Conservation (phyloP, 2,888 invertebrate genomes). For the Branchellion lobata region DNA sequence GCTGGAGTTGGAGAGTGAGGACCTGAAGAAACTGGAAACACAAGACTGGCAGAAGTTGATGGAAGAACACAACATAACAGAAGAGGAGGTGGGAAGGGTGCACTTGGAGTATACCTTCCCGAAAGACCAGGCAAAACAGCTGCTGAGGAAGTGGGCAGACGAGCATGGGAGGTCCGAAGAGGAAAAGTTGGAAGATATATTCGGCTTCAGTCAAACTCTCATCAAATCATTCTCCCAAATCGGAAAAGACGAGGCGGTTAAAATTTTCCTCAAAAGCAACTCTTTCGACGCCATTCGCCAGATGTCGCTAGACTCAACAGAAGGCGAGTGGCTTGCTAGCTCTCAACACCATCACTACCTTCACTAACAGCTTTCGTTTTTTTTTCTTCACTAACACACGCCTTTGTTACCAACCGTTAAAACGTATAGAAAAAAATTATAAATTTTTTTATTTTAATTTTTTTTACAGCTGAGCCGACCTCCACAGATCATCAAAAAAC, state of each 20-base stretch:
- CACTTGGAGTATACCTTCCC: conserved; percentile 79
- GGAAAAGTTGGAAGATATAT: conserved; percentile 40
- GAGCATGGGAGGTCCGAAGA: conserved; percentile 78
- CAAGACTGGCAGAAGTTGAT: conserved; percentile 16
- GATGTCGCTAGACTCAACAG: not conserved
- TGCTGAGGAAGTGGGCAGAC: conserved; percentile 88
- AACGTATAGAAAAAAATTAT: too few relatives aligned
- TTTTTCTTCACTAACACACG: too few relatives aligned
- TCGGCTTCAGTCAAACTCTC: conserved; percentile 28
- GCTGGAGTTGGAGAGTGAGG: not conserved
- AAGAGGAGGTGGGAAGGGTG: conserved; percentile 77
- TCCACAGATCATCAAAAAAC: too few relatives aligned
- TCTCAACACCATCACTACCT: not conserved
- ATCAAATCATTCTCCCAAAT: conserved; percentile 43
- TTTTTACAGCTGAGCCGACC: too few relatives aligned
- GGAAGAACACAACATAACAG: conserved; percentile 75
- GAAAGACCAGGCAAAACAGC: conserved; percentile 84
- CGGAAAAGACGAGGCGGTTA: conserved; percentile 46
- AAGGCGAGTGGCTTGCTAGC: not conserved
- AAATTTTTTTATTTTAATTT: too few relatives aligned
- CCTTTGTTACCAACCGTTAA: too few relatives aligned
- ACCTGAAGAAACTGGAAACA: not conserved
- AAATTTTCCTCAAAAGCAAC: conserved; percentile 53
- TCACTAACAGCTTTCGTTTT: too few relatives aligned
- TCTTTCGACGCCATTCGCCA: not conserved